Evolutionary conservation across 2,888 invertebrate genomes (phyloP).

Genomic region (Pheosia gnoma): DNA sequence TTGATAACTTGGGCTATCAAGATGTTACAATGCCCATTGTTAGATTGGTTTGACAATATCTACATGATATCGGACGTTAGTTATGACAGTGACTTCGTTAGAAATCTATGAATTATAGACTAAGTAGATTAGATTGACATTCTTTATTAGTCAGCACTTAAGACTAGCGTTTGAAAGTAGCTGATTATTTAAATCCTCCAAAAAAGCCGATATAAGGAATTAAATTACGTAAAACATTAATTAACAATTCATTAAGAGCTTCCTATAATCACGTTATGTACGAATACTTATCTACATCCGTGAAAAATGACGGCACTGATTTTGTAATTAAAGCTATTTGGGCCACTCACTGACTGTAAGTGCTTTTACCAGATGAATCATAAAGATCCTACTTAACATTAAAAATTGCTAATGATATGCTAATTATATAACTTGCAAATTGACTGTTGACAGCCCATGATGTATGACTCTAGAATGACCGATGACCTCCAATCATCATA

Average conservation of each 20-base stretch:
- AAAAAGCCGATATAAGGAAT: not conserved
- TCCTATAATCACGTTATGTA: not conserved
- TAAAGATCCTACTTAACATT: constrained; percentile 6
- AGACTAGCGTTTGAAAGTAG: not conserved
- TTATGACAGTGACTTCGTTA: not conserved
- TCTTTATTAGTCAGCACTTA: not conserved
- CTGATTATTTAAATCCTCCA: not conserved
- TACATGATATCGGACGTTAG: not conserved
- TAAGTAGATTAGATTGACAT: not conserved
- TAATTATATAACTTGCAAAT: constrained; percentile 47
- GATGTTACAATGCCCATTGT: constrained; percentile 6
- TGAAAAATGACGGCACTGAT: constrained; percentile 3
- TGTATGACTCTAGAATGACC: constrained; percentile 38
- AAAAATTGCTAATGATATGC: constrained; percentile 20
- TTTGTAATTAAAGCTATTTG: constrained; percentile 6
- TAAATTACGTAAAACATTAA: not conserved
- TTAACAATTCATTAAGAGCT: constrained; percentile 3
- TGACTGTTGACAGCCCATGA: constrained; percentile 46
- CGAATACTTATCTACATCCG: constrained; percentile 5
- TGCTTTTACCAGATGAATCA: constrained; percentile 7
- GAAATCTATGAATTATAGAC: not conserved
- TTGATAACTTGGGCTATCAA: not conserved
- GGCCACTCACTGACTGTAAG: constrained; percentile 1
- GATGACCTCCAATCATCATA: constrained; percentile 40
- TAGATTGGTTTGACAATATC: not conserved